These are phyloP conservation scores for Vombatus ursinus DNA, from an alignment of 2,113 vertebrate species.

Conservation along the genomic window DNA sequence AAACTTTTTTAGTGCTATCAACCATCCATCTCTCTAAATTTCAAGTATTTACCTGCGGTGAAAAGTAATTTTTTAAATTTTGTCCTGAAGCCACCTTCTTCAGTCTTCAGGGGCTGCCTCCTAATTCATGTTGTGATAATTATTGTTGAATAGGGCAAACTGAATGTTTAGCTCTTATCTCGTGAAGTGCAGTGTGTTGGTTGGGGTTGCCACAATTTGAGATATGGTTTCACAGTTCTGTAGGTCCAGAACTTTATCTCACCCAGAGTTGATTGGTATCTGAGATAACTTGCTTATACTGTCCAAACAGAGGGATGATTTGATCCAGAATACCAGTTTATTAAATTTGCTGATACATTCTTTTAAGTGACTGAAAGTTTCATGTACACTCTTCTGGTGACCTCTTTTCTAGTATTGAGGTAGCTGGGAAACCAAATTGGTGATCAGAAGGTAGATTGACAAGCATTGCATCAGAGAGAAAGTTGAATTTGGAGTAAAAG, in stretches of 20 bases:
- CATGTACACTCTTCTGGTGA: not conserved
- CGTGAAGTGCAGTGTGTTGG: not conserved
- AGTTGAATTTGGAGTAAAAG: not conserved
- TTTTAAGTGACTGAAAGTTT: constrained; percentile 28
- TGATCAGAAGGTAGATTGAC: constrained; percentile 39
- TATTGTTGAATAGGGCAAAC: not conserved
- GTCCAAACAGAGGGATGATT: not conserved
- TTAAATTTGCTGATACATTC: constrained; percentile 26
- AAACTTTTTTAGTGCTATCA: not conserved
- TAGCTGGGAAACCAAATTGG: constrained; percentile 28
- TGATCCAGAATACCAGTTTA: not conserved
- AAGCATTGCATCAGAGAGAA: not conserved
- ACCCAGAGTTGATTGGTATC: not conserved
- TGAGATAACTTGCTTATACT: constrained; percentile 44
- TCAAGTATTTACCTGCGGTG: not conserved
- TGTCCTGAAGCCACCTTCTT: constrained; percentile 2
- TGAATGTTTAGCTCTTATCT: constrained; percentile 28
- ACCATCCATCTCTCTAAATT: constrained; percentile 20
- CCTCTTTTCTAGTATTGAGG: constrained; percentile 44
- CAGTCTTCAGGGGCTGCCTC: constrained; percentile 18
- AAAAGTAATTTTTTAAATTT: constrained; percentile 42
- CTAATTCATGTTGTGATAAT: constrained; percentile 23
- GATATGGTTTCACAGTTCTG: constrained; percentile 19
- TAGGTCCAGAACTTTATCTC: not conserved
- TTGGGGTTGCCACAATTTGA: not conserved